phyloP scores from a whole-genome alignment of 2,113 vertebrate genomes.

The Stercorarius parasiticus region DNA sequence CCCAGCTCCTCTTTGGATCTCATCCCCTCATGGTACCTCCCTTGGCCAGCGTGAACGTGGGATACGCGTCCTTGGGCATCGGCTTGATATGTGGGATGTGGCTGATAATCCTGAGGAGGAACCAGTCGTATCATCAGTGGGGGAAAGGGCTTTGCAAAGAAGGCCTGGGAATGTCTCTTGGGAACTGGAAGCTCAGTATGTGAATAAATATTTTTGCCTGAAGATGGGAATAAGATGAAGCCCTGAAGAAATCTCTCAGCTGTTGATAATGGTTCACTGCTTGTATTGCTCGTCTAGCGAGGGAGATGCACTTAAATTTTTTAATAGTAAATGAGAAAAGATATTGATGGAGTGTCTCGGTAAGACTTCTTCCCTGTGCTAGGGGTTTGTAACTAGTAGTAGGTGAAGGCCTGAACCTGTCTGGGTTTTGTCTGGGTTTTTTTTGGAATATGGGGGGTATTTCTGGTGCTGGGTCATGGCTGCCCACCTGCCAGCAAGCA shows the following conservation, averaged over 20 bases:
- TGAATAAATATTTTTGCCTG: neutral
- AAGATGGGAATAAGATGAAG: neutral
- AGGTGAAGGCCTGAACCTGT: neutral
- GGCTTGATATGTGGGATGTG: neutral
- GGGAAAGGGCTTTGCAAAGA: neutral
- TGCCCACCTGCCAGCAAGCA: accelerated
- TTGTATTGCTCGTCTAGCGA: neutral
- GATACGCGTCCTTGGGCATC: neutral
- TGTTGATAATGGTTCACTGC: neutral
- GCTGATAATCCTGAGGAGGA: neutral
- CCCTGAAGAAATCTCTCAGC: neutral
- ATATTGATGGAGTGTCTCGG: neutral
- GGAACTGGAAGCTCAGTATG: neutral
- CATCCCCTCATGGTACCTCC: neutral
- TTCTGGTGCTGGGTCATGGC: neutral
- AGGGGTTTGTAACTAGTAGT: neutral
- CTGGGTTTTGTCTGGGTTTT: neutral
- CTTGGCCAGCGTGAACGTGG: neutral
- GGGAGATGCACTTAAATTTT: neutral
- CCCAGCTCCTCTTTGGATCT: neutral
- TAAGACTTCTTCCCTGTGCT: neutral
- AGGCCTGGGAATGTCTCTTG: neutral
- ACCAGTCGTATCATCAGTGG: neutral
- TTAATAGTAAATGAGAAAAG: neutral
- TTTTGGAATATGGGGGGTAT: neutral